Base-by-base conservation (phyloP, 1,140 invertebrate genomes). In the Rhizoglyphus robini region DNA sequence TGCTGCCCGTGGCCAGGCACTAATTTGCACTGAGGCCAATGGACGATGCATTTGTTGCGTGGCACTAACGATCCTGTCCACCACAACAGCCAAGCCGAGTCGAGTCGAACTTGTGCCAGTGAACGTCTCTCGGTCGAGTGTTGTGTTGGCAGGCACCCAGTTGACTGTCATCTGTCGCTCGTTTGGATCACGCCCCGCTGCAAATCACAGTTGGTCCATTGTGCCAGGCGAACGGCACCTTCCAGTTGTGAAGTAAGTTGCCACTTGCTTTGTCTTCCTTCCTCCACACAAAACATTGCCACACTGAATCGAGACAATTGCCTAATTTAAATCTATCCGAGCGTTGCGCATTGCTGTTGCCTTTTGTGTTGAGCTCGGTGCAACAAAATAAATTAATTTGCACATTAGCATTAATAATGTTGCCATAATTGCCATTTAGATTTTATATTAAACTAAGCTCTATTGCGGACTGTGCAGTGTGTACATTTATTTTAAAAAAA, bases 201-300 rank as follows among this genome's bases (percentile, higher is more conserved):
- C 61, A 38, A 47, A 46, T 47, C 61, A 63, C 32, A 46, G 11
- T 27, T 63, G 61, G 61, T 47, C 3, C 27, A 51, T 63, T 13
- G 20, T 34, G 29, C 41, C 61, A 20, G 58, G 58, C n/a, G 2
- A 60, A n/a, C 32, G 58, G 30, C 29, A 11, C 11, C n/a, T 60
- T n/a, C 30, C 58, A 32, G n/a, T 60, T 30, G 11, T 46, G 11
- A 29, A 60, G 58, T 60, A 60, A 60, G 58, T 60, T 11, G 47
- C n/a, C n/a, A 11, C 18, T 41, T 41, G 36, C 18, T 41, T 41
- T 46, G 15, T n/a, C n/a, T n/a, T n/a, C n/a, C n/a, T n/a, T n/a
- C n/a, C 23, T 32, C 23, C 23, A 25, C 8, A 27, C 51, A 27
- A 54, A 54, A 54, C 8, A 8, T 27, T 32, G 41, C 41, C 15